phyloP scores from a whole-genome alignment of 1,140 invertebrate genomes.

The Galendromus occidentalis region DNA sequence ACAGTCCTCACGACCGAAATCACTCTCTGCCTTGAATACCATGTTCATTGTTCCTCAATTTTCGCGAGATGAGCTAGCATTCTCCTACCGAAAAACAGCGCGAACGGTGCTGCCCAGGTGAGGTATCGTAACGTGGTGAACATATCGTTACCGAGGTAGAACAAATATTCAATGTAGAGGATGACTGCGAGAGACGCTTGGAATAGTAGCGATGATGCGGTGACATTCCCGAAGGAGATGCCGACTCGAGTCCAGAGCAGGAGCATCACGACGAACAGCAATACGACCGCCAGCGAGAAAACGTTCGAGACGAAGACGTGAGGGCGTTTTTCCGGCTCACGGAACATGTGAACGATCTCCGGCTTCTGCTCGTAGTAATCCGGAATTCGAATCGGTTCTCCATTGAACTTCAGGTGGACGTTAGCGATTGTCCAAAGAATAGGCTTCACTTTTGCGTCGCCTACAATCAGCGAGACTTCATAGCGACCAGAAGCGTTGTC shows the following conservation, averaged over 20 bases:
- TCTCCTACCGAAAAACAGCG: background rate
- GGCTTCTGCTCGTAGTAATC: constrained; percentile 20
- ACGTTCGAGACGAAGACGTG: constrained; percentile 56
- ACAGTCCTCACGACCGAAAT: too few species aligned
- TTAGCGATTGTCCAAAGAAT: constrained; percentile 61
- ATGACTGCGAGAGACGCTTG: background rate
- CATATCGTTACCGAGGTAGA: constrained; percentile 83
- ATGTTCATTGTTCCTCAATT: background rate
- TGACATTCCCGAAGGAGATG: background rate
- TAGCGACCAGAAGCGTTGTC: constrained; percentile 52
- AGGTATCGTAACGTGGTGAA: constrained; percentile 77
- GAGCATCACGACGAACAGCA: constrained; percentile 41
- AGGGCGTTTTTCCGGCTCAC: constrained; percentile 70
- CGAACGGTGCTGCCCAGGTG: background rate
- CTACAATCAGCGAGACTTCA: constrained; percentile 54
- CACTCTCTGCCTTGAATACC: too few species aligned
- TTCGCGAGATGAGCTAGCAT: constrained; percentile 1
- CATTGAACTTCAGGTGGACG: constrained; percentile 47
- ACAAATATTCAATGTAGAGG: constrained; percentile 29
- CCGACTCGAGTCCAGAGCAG: background rate
- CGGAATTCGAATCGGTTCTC: constrained; percentile 26
- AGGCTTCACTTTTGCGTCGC: constrained; percentile 66
- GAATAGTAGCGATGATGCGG: background rate
- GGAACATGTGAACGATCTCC: constrained; percentile 55
- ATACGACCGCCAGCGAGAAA: constrained; percentile 46